phyloP scores from a whole-genome alignment of 2,113 vertebrate genomes.

The Baryphthengus martii region DNA sequence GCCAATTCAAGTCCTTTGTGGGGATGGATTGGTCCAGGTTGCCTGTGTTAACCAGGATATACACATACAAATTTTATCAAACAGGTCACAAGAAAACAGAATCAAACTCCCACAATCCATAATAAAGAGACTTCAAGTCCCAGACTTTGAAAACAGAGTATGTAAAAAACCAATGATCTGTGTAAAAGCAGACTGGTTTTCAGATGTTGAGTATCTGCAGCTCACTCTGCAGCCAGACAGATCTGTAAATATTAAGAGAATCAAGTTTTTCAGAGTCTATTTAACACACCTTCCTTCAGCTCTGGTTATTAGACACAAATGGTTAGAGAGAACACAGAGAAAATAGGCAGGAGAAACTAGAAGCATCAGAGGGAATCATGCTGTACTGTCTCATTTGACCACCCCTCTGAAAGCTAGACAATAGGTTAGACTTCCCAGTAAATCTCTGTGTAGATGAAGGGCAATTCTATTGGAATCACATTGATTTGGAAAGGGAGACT shows the following conservation, averaged over 20 bases:
- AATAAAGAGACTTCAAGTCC: not conserved
- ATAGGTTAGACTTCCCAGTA: not conserved
- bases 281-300: not conserved
- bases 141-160: not conserved
- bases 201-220: not conserved
- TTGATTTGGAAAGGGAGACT: not conserved
- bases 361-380: not conserved
- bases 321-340: not conserved
- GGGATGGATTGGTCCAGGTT: not conserved
- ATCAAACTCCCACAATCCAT: not conserved
- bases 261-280: not conserved
- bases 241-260: not conserved
- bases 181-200: not conserved
- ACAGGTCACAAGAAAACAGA: too few species aligned
- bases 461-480: not conserved
- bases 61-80: not conserved
- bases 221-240: not conserved
- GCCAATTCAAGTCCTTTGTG: not conserved
- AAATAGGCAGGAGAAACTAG: not conserved
- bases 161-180: not conserved
- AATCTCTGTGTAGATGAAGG: not conserved
- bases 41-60: not conserved
- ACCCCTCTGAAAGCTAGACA: not conserved
- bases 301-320: not conserved
- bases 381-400: not conserved